Evolutionary conservation across 2,888 invertebrate genomes (phyloP).

Genomic region (Odontocolon sp.): DNA sequence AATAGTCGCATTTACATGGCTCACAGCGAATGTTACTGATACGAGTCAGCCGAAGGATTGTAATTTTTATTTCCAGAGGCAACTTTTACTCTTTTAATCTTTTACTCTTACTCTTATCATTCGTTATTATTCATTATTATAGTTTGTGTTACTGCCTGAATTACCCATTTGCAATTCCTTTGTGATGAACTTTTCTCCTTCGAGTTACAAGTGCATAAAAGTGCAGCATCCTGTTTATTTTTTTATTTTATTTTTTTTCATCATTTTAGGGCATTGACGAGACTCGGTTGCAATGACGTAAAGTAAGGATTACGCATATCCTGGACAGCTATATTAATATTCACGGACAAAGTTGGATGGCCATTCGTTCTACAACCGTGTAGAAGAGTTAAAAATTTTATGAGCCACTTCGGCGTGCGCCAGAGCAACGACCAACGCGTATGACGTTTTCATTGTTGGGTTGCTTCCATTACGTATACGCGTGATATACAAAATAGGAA

Average conservation of each 20-base stretch:
- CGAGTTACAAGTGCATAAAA: no score
- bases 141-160: slow-evolving; percentile 9
- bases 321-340: slow-evolving; percentile 9
- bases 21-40: neutral
- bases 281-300: neutral
- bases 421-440: slow-evolving; percentile 7
- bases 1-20: neutral
- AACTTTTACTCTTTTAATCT: slow-evolving; percentile 41
- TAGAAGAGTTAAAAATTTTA: slow-evolving; percentile 45
- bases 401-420: slow-evolving; percentile 41
- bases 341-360: neutral
- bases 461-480: neutral
- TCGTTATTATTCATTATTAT: neutral
- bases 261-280: slow-evolving; percentile 17
- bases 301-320: neutral
- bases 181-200: no score
- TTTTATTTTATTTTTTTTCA: slow-evolving; percentile 12
- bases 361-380: slow-evolving; percentile 14
- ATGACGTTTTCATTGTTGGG: slow-evolving; percentile 13
- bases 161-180: slow-evolving; percentile 17
- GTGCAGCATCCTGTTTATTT: slow-evolving; percentile 2
- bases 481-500: slow-evolving; percentile 23
- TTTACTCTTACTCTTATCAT: slow-evolving; percentile 41
- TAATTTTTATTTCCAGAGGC: neutral
- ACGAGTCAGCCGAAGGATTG: neutral